Evolutionary conservation across 2,113 vertebrate genomes (phyloP).

Genomic region (Pachycephala philippinensis): DNA sequence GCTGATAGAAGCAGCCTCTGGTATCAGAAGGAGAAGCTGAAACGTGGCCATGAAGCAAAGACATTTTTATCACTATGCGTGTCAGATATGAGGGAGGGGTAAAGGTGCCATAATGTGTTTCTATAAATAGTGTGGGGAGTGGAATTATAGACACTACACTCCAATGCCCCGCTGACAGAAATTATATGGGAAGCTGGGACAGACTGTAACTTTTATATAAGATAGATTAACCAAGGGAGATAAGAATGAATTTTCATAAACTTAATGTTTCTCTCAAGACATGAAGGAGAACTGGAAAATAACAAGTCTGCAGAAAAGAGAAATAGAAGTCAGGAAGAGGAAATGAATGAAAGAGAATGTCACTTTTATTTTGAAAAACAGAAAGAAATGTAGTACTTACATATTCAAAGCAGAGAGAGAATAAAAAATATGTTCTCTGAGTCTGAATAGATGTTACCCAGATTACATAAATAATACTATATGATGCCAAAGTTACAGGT

Average conservation of each 20-base stretch:
- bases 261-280: background rate
- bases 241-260: slow-evolving; percentile 23
- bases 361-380: background rate
- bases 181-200: background rate
- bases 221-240: background rate
- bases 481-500: background rate
- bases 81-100: background rate
- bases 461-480: background rate
- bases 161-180: background rate
- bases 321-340: background rate
- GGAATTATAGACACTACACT: background rate
- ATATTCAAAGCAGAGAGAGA: background rate
- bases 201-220: background rate
- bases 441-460: background rate
- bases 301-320: background rate
- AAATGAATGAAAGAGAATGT: background rate
- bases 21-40: background rate
- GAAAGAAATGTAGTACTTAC: background rate
- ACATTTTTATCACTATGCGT: background rate
- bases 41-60: background rate
- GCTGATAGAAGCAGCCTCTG: background rate
- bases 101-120: background rate
- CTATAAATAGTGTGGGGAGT: background rate
- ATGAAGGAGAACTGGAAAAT: background rate
- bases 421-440: background rate